Base-by-base conservation (phyloP, 2,797 vertebrate species). In the Bradypodion ventrale region DNA sequence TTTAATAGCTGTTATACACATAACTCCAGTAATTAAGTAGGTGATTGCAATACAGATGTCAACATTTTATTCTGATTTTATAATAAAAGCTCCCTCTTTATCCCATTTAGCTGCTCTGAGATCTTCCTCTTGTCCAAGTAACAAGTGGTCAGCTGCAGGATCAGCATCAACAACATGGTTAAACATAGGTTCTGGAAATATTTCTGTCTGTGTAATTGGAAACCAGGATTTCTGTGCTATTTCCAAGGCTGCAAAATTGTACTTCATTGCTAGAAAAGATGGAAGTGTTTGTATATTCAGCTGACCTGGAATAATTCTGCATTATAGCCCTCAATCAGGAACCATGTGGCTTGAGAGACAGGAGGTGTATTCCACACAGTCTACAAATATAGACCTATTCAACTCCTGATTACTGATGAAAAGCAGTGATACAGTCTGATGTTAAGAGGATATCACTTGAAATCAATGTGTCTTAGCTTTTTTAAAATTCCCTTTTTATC, bases 391-490 rank as follows among this genome's bases (percentile, higher is more conserved):
- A 72, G 69, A 42, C 12, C 10, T 19, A 40, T 70, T 70, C 37
- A 21, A 70, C 68, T 29, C 40, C 27, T 75, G 46, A 8, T 2
- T 56, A 56, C 35, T n/a, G 49, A 19, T 27, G 35, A 23, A 76
- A 37, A 40, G 35, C 32, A 60, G 56, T 25, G 35, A 23, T 59
- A 12, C 49, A 59, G 27, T 40, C 23, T 35, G 8, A 59, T 59
- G 32, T 37, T 25, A 6, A 5, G 37, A 27, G 73, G 60, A 89
- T 91, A 42, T 7, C 40, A 12, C 83, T 9, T 3, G 49, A 87
- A 85, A 70, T 63, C 23, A 46, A 1, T 16, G 80, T 40, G 7
- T 21, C 76, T 68, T 40, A 77, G 78, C 80, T 82, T 74, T 82
- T 5, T 35, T 79, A 19, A 74, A 86, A 13, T 49, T 49, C 49